Conservation (phyloP, 1,140 invertebrate species). For the Lepidurus packardi region DNA sequence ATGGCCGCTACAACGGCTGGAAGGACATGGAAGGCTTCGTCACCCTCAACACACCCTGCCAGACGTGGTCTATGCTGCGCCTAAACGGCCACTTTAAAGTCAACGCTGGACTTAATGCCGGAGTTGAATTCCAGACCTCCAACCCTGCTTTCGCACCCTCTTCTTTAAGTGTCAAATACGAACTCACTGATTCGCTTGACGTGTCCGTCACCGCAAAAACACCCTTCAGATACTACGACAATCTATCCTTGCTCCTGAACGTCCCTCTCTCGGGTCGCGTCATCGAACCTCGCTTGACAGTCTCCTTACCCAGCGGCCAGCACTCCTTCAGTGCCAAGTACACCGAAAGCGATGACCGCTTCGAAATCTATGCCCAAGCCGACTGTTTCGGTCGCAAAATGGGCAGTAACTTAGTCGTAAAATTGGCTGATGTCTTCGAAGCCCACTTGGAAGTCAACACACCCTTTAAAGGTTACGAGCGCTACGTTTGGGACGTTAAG, state of each 20-base stretch:
- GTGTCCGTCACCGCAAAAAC: slow-evolving; percentile 37
- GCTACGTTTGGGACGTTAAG: slow-evolving; percentile 35
- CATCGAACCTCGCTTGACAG: background rate
- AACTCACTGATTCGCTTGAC: slow-evolving; percentile 34
- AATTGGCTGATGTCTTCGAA: slow-evolving; percentile 24
- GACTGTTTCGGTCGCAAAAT: slow-evolving; percentile 24
- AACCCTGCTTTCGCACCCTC: slow-evolving; percentile 30
- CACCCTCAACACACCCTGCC: slow-evolving; percentile 39
- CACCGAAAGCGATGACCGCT: slow-evolving; percentile 5
- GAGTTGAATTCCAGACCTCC: slow-evolving; percentile 37
- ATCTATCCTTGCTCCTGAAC: slow-evolving; percentile 27
- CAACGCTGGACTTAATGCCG: slow-evolving; percentile 35
- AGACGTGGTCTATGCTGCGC: slow-evolving; percentile 37
- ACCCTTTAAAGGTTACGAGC: slow-evolving; percentile 36
- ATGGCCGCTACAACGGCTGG: slow-evolving; percentile 34
- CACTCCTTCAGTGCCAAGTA: slow-evolving; percentile 17
- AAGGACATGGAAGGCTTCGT: slow-evolving; percentile 39
- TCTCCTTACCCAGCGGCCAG: slow-evolving; percentile 23
- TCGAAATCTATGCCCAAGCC: slow-evolving; percentile 15
- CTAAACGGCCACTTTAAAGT: slow-evolving; percentile 33
- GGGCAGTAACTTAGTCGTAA: slow-evolving; percentile 23
- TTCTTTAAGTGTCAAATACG: slow-evolving; percentile 35
- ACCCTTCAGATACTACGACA: slow-evolving; percentile 36
- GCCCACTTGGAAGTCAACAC: slow-evolving; percentile 30
- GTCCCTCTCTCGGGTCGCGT: slow-evolving; percentile 24